Percentiles rank a stretch among this genome's conserved stretches.
phyloP scores from a whole-genome alignment of 2,113 vertebrate genomes.

The Oreochromis niloticus region DNA sequence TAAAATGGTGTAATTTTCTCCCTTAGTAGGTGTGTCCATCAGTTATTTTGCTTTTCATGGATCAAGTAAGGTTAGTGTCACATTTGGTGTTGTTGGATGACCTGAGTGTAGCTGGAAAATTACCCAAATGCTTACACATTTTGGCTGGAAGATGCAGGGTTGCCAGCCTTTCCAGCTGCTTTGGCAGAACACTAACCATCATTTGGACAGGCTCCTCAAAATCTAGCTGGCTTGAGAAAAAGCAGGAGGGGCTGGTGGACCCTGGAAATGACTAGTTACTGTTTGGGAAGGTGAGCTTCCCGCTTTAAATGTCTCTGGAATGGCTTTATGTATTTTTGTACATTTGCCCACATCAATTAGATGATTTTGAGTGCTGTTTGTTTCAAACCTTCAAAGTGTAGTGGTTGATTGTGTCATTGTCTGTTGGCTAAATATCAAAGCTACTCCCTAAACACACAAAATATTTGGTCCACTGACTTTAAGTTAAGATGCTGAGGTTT shows the following conservation, averaged over 20 bases:
- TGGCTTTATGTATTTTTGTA: background rate
- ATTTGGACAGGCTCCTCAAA: conserved; percentile 19
- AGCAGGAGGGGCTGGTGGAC: conserved; percentile 8
- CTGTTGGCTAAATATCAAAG: background rate
- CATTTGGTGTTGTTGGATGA: conserved; percentile 25
- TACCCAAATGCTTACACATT: conserved; percentile 34
- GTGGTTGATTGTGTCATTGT: background rate
- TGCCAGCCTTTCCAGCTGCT: conserved; percentile 58
- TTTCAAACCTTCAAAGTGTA: background rate
- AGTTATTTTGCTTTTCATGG: background rate
- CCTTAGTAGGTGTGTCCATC: background rate
- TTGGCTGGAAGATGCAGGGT: conserved; percentile 8
- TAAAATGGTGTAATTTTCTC: background rate
- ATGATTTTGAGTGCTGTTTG: background rate
- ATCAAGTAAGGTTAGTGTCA: conserved; percentile 7
- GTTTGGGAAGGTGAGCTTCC: conserved; percentile 17
- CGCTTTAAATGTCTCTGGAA: background rate
- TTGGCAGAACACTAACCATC: conserved; percentile 33
- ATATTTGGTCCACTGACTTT: background rate
- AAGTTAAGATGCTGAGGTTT: background rate
- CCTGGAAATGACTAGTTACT: conserved; percentile 5
- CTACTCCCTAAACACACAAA: background rate
- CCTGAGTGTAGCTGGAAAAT: conserved; percentile 29
- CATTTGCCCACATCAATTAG: background rate
- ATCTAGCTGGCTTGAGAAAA: background rate